Evolutionary conservation across 1,140 invertebrate species (phyloP), one percentile per base, ranked within the genome.

Genomic region (Pseudomyrmex dendroicus): DNA sequence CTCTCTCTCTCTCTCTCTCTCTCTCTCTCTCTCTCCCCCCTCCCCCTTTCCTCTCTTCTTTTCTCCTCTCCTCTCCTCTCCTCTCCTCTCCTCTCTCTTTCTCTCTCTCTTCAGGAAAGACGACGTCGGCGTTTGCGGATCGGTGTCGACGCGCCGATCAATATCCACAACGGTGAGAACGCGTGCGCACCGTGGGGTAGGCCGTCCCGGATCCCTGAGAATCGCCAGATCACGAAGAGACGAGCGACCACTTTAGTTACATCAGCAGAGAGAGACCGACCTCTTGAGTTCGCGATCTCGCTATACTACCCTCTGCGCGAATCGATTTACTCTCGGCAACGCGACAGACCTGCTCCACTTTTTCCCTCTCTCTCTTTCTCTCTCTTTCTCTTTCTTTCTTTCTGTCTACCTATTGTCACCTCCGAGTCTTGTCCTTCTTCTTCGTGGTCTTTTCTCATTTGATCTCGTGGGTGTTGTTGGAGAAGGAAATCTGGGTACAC

Each of bases 141-240:
- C 93, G 92, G 93, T 92, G 90, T 72, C 86, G 91, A 90, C 92
- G 92, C 91, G 35, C 61, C 84, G 89, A 91, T 91, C 90, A 91
- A 91, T 91, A 91, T 84, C 68, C 86, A 87, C 59, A 78, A 84
- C 83, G 82, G 82, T 83, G 52, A 76, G 63, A 15, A 67, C 67
- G 77, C 66, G 54, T 70, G 76, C 83, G 82, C 68, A 62, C 67
- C 73, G 73, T 48, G 35, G 80, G 80, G 56, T 84, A 86, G 82
- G 74, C 82, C 67, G 88, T 86, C 67, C 86, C 86, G 84, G 50
- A 84, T 84, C 74, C 35, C 67, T 64, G 76, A 84, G 77, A 87
- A 72, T 61, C 57, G 61, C 48, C 82, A 85, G 67, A 76, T 66
- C 62, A 88, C 86, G 61, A 72, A 63, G 74, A 73, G 76, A 76